Evolutionary conservation across 2,888 invertebrate species (phyloP).

Genomic region (Crematogaster levior): DNA sequence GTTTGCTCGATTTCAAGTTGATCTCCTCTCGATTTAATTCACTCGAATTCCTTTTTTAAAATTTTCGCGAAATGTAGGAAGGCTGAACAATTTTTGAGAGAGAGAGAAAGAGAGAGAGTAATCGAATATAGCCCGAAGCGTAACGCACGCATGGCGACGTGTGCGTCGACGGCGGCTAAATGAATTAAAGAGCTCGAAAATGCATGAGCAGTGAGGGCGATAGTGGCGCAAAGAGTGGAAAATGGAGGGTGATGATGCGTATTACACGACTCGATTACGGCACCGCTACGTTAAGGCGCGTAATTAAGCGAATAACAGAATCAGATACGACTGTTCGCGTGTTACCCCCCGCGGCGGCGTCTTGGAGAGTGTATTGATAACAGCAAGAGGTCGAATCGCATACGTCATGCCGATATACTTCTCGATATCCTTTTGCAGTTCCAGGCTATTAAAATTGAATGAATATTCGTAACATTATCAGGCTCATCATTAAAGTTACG

Average conservation of each 20-base stretch:
- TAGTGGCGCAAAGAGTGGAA: constrained; percentile 71
- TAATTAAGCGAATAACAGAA: constrained; percentile 84
- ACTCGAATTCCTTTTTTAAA: not conserved
- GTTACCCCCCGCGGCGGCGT: constrained; percentile 76
- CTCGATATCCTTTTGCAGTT: constrained; percentile 30
- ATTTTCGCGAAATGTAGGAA: constrained; percentile 4
- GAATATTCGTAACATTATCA: constrained; percentile 62
- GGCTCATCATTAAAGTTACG: constrained; percentile 64
- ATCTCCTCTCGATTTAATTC: not conserved
- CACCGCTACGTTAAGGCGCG: constrained; percentile 81
- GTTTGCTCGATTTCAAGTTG: not conserved
- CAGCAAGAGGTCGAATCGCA: constrained; percentile 64
- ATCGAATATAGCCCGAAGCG: constrained; percentile 46
- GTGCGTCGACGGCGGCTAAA: constrained; percentile 53
- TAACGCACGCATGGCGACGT: constrained; percentile 10
- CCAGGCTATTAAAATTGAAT: constrained; percentile 58
- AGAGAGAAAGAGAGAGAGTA: constrained; percentile 16
- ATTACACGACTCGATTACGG: constrained; percentile 81
- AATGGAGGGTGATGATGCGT: constrained; percentile 79
- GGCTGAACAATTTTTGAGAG: not conserved
- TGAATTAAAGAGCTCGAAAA: constrained; percentile 62
- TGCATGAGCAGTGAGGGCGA: constrained; percentile 70
- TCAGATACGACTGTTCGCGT: constrained; percentile 83
- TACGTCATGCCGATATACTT: constrained; percentile 63
- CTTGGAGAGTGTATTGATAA: constrained; percentile 72